phyloP scores from a whole-genome alignment of 2,113 vertebrate species.

The Cygnus atratus region DNA sequence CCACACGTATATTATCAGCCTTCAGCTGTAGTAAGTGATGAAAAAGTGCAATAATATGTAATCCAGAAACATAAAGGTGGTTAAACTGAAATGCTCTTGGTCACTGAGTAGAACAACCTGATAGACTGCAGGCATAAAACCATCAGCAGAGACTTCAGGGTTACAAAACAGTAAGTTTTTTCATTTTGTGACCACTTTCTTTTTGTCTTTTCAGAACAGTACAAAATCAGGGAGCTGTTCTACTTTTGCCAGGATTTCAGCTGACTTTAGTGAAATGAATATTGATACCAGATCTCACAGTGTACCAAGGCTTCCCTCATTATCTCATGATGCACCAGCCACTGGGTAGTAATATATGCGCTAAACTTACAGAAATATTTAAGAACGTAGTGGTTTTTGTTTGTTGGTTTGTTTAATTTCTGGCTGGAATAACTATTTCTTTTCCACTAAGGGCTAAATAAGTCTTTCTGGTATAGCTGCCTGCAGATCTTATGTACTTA shows the following conservation, averaged over 20 bases:
- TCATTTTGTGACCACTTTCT: neutral
- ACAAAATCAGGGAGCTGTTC: neutral
- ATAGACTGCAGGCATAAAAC: neutral
- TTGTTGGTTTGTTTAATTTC: neutral
- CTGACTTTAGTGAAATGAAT: neutral
- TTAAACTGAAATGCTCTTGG: neutral
- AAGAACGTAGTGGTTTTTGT: neutral
- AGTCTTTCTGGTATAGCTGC: neutral
- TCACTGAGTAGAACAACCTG: neutral
- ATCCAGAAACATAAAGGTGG: neutral
- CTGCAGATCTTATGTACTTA: neutral
- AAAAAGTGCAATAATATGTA: neutral
- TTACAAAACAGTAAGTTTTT: neutral
- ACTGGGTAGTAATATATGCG: neutral
- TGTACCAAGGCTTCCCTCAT: neutral
- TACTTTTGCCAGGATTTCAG: neutral
- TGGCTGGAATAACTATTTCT: neutral
- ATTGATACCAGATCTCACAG: neutral
- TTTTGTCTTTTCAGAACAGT: neutral
- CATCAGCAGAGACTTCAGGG: neutral
- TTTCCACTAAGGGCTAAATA: neutral
- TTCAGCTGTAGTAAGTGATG: neutral
- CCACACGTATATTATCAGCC: neutral
- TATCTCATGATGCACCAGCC: too few species aligned
- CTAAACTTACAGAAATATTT: neutral